These are phyloP conservation scores for Palythoa heliodiscus DNA, from an alignment of 92 coral and sea anemone genomes.

Conservation along the genomic window DNA sequence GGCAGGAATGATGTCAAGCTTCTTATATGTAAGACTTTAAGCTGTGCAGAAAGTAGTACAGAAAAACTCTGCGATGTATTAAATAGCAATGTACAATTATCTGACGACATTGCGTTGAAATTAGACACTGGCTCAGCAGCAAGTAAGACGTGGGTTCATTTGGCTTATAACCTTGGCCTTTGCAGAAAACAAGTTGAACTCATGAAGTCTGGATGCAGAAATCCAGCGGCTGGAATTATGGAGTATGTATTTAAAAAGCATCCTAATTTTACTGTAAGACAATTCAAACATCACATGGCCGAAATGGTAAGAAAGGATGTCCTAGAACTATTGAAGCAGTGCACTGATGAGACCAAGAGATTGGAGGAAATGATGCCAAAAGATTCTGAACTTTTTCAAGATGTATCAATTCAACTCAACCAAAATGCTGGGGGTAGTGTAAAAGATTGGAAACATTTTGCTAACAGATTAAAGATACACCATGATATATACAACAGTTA, in stretches of 20 bases:
- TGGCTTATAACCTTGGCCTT: neutral
- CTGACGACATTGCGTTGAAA: neutral
- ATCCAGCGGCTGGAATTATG: slow-evolving; percentile 20
- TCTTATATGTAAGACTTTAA: neutral
- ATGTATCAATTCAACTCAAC: slow-evolving; percentile 22
- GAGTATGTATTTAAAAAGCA: neutral
- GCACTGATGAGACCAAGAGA: neutral
- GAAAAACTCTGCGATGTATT: neutral
- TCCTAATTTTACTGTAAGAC: neutral
- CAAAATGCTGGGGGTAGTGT: slow-evolving; percentile 15
- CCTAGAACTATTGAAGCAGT: neutral
- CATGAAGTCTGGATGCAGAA: slow-evolving; percentile 12
- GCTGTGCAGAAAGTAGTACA: slow-evolving; percentile 4
- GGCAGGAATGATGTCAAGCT: slow-evolving; percentile 5
- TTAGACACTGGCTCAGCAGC: neutral
- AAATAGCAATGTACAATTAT: neutral
- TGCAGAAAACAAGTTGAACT: neutral
- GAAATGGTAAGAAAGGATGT: slow-evolving; percentile 15
- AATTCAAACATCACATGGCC: neutral
- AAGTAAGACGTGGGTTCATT: slow-evolving; percentile 4
- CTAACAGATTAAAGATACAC: slow-evolving; percentile 7
- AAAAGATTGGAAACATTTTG: slow-evolving; percentile 37
- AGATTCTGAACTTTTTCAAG: slow-evolving; percentile 36
- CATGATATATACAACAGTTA: neutral
- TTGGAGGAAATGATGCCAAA: slow-evolving; percentile 16